Evolutionary conservation across 2,888 invertebrate genomes (phyloP), one percentile per base, ranked within the genome.

Genomic region (Erpobdella octoculata): DNA sequence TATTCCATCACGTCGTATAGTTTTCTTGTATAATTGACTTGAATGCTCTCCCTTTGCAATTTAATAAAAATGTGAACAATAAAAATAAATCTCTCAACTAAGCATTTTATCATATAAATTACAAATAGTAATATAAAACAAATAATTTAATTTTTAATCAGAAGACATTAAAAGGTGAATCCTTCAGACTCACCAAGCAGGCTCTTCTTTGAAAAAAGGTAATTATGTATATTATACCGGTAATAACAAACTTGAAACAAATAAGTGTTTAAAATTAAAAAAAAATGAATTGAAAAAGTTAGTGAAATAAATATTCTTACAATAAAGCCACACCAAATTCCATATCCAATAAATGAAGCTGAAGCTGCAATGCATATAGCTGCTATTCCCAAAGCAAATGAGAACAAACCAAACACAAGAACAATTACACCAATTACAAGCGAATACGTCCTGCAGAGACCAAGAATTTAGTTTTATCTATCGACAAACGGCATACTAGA

Each of bases 261-360:
- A 33, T 41, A 12, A 67, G 21, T 8, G 46, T 5, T 36, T 15
- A n/a, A 8, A 35, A 48, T 48, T 21, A 48, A 48, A 48, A 25
- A 25, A 41, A 5, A 53, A 53, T 4, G 5, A 25, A 53, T n/a
- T 21, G 28, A 53, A 25, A 53, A 53, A 1, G 53, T 25, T 53
- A 25, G 6, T 12, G 9, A 9, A 12, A 12, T 21, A 15, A 15
- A 12, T 5, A 5, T n/a, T 38, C 67, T 65, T 38, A 71, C 71
- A 38, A 66, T 67, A 21, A 71, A 58, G 36, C 71, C 71, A 35
- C 71, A 71, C 71, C 71, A 71, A 21, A 71, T 66, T 18, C 71
- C 71, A 38, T 71, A 71, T 12, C 58, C 71, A 35, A 59, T 71
- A 58, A 65, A 71, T 2, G 28, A 53, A n/a, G 58, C 71, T 15